Evolutionary conservation across 1,140 invertebrate genomes (phyloP), one percentile per base, ranked within the genome.

Genomic region (Ceratoteleas bidentatus): DNA sequence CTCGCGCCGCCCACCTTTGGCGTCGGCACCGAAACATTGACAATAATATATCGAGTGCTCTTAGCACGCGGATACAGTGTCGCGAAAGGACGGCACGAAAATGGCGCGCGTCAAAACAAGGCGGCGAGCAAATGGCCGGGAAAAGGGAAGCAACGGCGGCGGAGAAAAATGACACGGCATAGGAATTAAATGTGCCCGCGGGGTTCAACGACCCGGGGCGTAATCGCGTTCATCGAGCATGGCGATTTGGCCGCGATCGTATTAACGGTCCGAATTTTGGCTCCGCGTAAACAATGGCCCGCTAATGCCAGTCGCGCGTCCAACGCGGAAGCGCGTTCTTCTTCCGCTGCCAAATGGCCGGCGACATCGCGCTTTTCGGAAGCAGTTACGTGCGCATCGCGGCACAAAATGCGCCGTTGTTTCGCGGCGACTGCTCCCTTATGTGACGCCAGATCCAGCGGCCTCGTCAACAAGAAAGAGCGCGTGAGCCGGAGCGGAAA

Each of bases 231-330:
- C 65, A 64, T 74, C 64, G 62, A 68, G 58, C 61, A 49, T 45
- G 60, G 54, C 43, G 68, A 77, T 82, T 77, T 77, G 73, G 72
- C 79, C 49, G 69, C 56, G 54, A 62, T 76, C 66, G 57, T 10
- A 65, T 68, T 66, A 77, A 69, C 66, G 56, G 50, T 14, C 24
- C 40, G 68, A 49, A 60, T 81, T 83, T 66, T 68, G 69, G 74
- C 75, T 76, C 61, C 52, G 68, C 66, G 74, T 79, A 79, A 79
- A 78, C 75, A 83, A 83, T 83, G 40, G 50, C 68, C 34, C 24
- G n/a, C 60, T 85, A 84, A 84, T 77, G 81, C 81, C 83, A 84
- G 78, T 56, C 73, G 68, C 54, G 61, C 33, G 60, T 65, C 60
- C 54, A 72, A 74, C 70, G 36, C 75, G 75, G 80, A 83, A 75